Conservation (phyloP, 2,888 invertebrate species). For the Atrina japonica region DNA sequence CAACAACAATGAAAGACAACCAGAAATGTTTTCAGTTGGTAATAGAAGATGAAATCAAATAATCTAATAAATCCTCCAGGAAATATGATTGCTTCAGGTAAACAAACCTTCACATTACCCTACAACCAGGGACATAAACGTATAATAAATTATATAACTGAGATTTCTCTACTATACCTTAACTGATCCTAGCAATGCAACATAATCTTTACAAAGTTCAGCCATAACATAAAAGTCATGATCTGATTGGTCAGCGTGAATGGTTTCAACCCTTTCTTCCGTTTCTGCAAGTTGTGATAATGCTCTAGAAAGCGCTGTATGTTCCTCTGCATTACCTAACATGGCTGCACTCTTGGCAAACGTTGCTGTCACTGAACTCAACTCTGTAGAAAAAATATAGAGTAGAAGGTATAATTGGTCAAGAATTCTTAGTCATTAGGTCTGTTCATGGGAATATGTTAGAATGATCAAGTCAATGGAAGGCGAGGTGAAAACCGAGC, state of each 20-base stretch:
- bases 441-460: no score
- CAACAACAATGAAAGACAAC: no score
- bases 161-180: slow-evolving; percentile 83
- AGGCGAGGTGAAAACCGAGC: no score
- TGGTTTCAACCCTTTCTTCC: slow-evolving; percentile 86
- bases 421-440: no score
- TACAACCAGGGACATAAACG: no score
- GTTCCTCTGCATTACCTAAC: slow-evolving; percentile 95
- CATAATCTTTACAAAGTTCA: slow-evolving; percentile 97
- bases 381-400: slow-evolving; percentile 60
- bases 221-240: slow-evolving; percentile 95
- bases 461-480: no score
- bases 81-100: no score
- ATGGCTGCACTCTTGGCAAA: slow-evolving; percentile 94
- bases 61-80: no score
- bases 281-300: slow-evolving; percentile 94
- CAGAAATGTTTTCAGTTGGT: neutral
- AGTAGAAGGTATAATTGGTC: no score
- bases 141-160: neutral
- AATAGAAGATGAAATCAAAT: neutral
- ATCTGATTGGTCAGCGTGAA: slow-evolving; percentile 95
- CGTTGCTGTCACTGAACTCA: slow-evolving; percentile 72
- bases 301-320: slow-evolving; percentile 93
- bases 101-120: no score
- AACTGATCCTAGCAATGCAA: slow-evolving; percentile 93